These are phyloP conservation scores for Jaculus jaculus DNA, from an alignment of 2,113 vertebrate genomes.

Conservation along the genomic window DNA sequence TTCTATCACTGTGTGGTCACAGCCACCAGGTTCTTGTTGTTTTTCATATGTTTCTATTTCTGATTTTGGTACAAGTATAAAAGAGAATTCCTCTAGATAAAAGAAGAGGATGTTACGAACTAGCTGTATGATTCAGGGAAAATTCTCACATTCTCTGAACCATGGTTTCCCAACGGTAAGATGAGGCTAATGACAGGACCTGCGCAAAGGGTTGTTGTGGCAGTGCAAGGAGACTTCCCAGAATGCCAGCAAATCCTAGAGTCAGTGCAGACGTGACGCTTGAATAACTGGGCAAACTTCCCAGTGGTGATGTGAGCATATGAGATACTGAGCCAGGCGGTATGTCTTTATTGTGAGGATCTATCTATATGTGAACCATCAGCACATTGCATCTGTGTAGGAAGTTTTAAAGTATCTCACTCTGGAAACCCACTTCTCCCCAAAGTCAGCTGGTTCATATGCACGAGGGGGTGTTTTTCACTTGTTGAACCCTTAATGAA, in stretches of 20 bases:
- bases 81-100: background rate
- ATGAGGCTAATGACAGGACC: background rate
- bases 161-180: background rate
- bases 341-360: background rate
- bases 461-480: background rate
- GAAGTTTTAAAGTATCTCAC: background rate
- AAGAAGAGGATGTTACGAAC: background rate
- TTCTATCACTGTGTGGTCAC: background rate
- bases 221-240: background rate
- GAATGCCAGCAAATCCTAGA: rapidly evolving
- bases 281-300: no score
- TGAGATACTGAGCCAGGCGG: background rate
- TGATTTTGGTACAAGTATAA: background rate
- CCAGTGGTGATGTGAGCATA: background rate
- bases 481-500: background rate
- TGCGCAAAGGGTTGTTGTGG: background rate
- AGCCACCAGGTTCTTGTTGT: background rate
- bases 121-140: background rate
- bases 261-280: background rate
- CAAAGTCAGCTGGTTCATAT: background rate
- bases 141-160: background rate
- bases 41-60: constrained; percentile 20
- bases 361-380: background rate
- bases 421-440: background rate
- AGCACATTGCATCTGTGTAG: background rate